phyloP scores from a whole-genome alignment of 2,113 vertebrate genomes.

The Aspiorhynchus laticeps region DNA sequence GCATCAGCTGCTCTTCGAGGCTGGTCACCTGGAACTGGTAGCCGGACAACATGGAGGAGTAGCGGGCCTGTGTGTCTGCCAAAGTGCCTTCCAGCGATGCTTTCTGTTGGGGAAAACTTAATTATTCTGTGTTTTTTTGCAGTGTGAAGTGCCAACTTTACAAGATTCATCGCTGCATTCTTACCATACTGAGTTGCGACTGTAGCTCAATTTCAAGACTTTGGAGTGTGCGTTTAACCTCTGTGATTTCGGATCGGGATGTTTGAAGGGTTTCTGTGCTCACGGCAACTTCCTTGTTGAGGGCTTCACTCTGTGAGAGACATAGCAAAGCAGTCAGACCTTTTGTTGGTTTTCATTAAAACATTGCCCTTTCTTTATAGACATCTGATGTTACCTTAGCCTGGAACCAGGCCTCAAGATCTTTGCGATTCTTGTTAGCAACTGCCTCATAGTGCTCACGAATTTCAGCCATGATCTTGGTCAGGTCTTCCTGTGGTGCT shows the following conservation, averaged over 20 bases:
- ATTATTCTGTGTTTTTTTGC: neutral
- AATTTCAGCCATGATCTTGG: slow-evolving; percentile 62
- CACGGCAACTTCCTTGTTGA: slow-evolving; percentile 76
- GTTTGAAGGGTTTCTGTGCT: slow-evolving; percentile 77
- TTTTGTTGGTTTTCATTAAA: neutral
- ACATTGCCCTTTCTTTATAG: neutral
- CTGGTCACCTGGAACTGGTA: slow-evolving; percentile 80
- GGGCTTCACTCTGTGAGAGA: slow-evolving; percentile 72
- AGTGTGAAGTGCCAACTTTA: neutral
- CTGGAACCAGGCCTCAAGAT: slow-evolving; percentile 75
- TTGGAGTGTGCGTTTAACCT: slow-evolving; percentile 80
- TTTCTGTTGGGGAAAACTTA: slow-evolving; percentile 74
- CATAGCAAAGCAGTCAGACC: neutral
- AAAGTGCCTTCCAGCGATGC: slow-evolving; percentile 80
- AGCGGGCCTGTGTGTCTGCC: slow-evolving; percentile 78
- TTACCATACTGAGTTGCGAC: slow-evolving; percentile 81
- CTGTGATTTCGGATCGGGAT: slow-evolving; percentile 78
- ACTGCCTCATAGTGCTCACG: slow-evolving; percentile 81
- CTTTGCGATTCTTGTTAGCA: slow-evolving; percentile 75
- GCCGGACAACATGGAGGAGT: slow-evolving; percentile 69
- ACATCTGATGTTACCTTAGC: slow-evolving; percentile 61
- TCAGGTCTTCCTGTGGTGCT: slow-evolving; percentile 67
- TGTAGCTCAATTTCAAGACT: slow-evolving; percentile 85
- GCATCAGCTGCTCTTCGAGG: slow-evolving; percentile 77
- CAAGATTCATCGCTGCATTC: slow-evolving; percentile 7